Evolutionary conservation across 2,797 vertebrate genomes (phyloP).

Genomic region (Rhinophrynus dorsalis): DNA sequence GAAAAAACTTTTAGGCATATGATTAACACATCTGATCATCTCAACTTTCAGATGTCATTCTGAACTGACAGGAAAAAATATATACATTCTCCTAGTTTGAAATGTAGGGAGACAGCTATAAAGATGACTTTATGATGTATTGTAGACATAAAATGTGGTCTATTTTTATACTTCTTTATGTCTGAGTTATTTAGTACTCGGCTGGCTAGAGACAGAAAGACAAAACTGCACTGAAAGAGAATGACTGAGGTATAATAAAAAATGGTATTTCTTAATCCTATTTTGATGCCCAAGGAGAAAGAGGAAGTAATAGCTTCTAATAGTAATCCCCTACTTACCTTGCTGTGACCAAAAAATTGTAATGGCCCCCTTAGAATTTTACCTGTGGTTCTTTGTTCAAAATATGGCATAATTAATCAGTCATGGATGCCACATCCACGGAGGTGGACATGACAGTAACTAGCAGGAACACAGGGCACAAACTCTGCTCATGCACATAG

Average conservation of each 20-base stretch:
- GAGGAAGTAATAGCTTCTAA: too few relatives aligned
- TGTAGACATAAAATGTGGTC: not conserved
- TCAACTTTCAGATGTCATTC: conserved; percentile 12
- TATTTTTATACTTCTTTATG: not conserved
- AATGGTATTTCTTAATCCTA: too few relatives aligned
- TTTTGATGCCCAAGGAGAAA: too few relatives aligned
- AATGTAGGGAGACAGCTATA: conserved; percentile 1
- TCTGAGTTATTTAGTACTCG: not conserved
- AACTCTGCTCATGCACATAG: too few relatives aligned
- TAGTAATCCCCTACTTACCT: too few relatives aligned
- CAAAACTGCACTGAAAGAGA: not conserved
- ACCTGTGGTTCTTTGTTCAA: too few relatives aligned
- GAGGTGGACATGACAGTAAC: too few relatives aligned
- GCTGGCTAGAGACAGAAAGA: not conserved
- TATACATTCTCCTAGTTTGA: not conserved
- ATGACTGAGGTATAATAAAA: not conserved
- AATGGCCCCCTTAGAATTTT: too few relatives aligned
- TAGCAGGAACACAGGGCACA: too few relatives aligned
- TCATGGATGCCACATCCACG: too few relatives aligned
- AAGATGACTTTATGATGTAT: conserved; percentile 9
- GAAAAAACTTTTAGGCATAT: not conserved
- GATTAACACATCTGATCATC: conserved; percentile 10
- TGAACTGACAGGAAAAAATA: conserved; percentile 8
- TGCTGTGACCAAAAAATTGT: too few relatives aligned
- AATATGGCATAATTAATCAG: too few relatives aligned